Evolutionary conservation across 2,113 vertebrate genomes (phyloP).

Genomic region (Rynchops niger): DNA sequence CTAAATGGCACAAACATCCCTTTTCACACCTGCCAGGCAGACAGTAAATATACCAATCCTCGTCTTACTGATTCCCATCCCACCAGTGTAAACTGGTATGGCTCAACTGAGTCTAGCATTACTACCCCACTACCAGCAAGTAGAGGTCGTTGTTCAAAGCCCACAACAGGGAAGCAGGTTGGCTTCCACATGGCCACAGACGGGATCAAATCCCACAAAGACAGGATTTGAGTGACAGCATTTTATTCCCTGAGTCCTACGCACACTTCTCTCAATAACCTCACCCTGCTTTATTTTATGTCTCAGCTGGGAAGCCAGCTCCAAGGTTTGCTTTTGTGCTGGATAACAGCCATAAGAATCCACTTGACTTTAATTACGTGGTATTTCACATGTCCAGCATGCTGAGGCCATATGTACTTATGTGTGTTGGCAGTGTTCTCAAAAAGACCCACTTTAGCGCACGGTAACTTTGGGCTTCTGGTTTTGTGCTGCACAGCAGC

Average conservation of each 20-base stretch:
- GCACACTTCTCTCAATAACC: not conserved
- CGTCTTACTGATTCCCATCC: not conserved
- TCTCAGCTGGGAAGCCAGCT: not conserved
- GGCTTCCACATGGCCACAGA: not conserved
- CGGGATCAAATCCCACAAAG: too few relatives aligned
- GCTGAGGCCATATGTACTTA: not conserved
- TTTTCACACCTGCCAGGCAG: not conserved
- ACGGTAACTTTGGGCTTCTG: not conserved
- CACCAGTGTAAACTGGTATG: not conserved
- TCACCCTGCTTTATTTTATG: not conserved
- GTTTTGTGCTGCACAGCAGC: not conserved
- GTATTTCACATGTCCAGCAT: not conserved
- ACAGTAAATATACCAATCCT: not conserved
- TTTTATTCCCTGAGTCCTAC: not conserved
- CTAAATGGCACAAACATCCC: not conserved
- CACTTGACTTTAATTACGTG: not conserved
- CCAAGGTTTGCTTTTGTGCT: not conserved
- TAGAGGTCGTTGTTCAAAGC: not conserved
- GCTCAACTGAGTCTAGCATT: not conserved
- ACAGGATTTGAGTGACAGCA: not conserved
- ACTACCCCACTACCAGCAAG: not conserved
- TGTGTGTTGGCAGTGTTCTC: not conserved
- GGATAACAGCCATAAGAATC: not conserved
- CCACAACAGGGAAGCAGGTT: not conserved
- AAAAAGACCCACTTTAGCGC: not conserved